Percentiles rank a stretch among this genome's conserved stretches.
Evolutionary conservation across 2,113 vertebrate species (phyloP).

Genomic region (Bungarus multicinctus): DNA sequence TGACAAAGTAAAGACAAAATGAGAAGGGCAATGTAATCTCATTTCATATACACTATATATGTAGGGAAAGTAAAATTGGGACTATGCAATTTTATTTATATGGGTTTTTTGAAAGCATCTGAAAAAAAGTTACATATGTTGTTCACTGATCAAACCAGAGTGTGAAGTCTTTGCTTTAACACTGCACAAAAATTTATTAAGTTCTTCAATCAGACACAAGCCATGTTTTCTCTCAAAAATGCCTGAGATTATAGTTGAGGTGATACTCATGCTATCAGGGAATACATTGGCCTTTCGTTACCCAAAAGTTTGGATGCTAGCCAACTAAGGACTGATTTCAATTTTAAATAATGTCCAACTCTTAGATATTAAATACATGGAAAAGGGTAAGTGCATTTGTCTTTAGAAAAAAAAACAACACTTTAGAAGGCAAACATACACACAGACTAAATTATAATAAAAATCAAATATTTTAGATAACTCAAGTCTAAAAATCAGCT

Average conservation of each 20-base stretch:
- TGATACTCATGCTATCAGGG: conserved; percentile 6
- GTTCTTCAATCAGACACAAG: neutral
- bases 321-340: neutral
- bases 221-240: conserved; percentile 14
- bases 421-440: neutral
- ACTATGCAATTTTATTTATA: neutral
- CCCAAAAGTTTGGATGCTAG: neutral
- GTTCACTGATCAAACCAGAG: neutral
- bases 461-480: neutral
- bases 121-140: neutral
- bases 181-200: neutral
- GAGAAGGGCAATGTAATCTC: neutral
- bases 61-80: neutral
- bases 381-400: neutral
- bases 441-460: neutral
- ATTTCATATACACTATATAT: neutral
- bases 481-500: fast-evolving
- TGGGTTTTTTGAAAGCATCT: neutral
- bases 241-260: neutral
- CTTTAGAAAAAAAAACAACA: neutral
- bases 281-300: neutral
- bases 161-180: neutral
- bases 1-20: neutral
- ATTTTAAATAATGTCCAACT: neutral
- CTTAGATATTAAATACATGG: fast-evolving